Evolutionary conservation across 2,797 vertebrate genomes (phyloP), one percentile per base, ranked within the genome.

Genomic region (Tamandua tetradactyla): DNA sequence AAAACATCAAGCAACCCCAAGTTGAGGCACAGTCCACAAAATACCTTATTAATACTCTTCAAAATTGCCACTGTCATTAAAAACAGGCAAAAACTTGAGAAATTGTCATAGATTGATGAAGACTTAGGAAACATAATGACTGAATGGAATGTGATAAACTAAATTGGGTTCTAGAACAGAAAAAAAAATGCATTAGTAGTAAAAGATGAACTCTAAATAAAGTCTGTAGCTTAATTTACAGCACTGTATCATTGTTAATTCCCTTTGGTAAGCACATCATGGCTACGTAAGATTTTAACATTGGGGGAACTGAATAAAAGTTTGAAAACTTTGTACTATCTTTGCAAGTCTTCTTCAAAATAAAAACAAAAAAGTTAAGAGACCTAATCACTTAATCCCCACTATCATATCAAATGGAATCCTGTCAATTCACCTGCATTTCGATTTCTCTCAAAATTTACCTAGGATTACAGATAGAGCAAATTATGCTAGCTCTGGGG

Each of bases 281-380:
- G 18, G 1, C 61, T 91, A 55, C 44, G 2, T 72, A 79, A 87
- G 49, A 44, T 66, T 9, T 8, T 74, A 84, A 85, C 12, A 64
- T 66, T 89, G 32, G 2, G 22, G 4, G 80, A 83, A 27, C n/a
- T 76, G 13, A 85, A 10, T 57, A 88, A 89, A 75, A 4, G 32
- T 57, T 14, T 57, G 78, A 87, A 84, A 66, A 59, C 1, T 55
- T 22, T 72, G 37, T 37, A 55, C 8, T 88, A 62, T 23, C 32
- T 22, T 80, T 82, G n/a, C 2, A 17, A 89, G 32, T 78, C 22
- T 61, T 87, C 7, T 64, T 20, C 57, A 91, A 93, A 93, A 52
- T 89, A 80, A 71, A 40, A 94, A 91, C 87, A 4, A 87, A 97
- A 97, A 89, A 52, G 61, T 84, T 44, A 66, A 91, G 72, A 57